A percentile compares a stretch with the other conserved stretches of the same genome.
phyloP scores from a whole-genome alignment of 2,113 vertebrate species.

The Brienomyrus brachyistius region DNA sequence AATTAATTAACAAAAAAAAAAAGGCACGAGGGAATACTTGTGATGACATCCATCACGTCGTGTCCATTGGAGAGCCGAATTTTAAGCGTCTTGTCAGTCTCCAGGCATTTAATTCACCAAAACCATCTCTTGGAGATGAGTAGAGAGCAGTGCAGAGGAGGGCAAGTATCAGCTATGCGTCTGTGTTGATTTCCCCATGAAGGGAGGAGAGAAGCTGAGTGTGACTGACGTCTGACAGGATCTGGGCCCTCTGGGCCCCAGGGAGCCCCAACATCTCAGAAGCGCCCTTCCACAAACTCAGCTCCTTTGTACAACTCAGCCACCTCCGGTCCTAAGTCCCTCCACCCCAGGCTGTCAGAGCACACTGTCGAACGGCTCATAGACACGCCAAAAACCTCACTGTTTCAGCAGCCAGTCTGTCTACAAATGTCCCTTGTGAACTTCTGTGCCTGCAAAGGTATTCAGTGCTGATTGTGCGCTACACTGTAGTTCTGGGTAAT shows the following conservation, averaged over 20 bases:
- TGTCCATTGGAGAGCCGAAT: background rate
- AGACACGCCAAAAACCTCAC: background rate
- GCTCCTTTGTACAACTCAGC: background rate
- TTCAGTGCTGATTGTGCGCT: background rate
- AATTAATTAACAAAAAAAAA: background rate
- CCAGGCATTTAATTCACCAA: background rate
- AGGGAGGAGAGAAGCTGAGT: background rate
- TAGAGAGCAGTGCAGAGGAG: background rate
- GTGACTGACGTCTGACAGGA: background rate
- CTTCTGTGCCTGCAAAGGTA: background rate
- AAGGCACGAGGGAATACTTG: background rate
- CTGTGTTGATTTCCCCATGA: conserved; percentile 6
- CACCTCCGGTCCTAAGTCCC: background rate
- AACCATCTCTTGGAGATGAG: background rate
- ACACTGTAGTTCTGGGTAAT: background rate
- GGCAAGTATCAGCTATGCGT: conserved; percentile 13
- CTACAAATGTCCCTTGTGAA: background rate
- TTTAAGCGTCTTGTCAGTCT: background rate
- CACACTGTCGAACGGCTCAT: background rate
- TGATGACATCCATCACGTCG: background rate
- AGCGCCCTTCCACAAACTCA: background rate
- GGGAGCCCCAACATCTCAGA: background rate
- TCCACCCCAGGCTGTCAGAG: background rate
- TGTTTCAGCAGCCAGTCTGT: background rate
- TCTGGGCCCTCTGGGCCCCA: background rate